A percentile compares a stretch with the other conserved stretches of the same genome.
Evolutionary conservation across 2,797 vertebrate genomes (phyloP).

Genomic region (Coregonus ussuriensis): DNA sequence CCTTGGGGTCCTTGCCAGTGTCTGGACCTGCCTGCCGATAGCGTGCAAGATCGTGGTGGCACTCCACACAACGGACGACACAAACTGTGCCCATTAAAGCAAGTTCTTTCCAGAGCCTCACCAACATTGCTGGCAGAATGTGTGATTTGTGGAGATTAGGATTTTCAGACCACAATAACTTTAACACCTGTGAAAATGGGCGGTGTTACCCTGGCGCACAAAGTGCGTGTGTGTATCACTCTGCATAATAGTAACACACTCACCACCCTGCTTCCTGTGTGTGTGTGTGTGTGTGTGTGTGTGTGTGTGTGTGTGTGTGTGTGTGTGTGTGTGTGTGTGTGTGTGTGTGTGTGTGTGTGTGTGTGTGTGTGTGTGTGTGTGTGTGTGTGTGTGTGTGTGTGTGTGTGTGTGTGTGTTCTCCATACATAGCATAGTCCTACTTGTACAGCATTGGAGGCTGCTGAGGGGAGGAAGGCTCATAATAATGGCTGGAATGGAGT

Average conservation of each 20-base stretch:
- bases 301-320: slow-evolving; percentile 16
- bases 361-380: slow-evolving; percentile 23
- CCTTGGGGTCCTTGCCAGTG: slow-evolving; percentile 45
- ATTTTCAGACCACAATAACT: background rate
- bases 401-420: slow-evolving; percentile 7
- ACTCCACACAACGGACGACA: slow-evolving; percentile 28
- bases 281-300: slow-evolving; percentile 24
- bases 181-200: background rate
- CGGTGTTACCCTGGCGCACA: no score
- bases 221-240: no score
- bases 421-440: background rate
- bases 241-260: no score
- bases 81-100: slow-evolving; percentile 23
- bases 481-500: no score
- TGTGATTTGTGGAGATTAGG: background rate
- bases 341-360: background rate
- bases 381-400: slow-evolving; percentile 16
- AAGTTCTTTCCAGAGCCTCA: background rate
- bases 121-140: background rate
- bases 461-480: no score
- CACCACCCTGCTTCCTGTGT: no score
- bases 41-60: slow-evolving; percentile 41
- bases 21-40: slow-evolving; percentile 48
- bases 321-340: slow-evolving; percentile 1
- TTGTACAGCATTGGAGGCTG: no score